Percentiles rank a stretch among this genome's conserved stretches.
phyloP scores from a whole-genome alignment of 2,888 invertebrate genomes.

The Sesia bembeciformis region DNA sequence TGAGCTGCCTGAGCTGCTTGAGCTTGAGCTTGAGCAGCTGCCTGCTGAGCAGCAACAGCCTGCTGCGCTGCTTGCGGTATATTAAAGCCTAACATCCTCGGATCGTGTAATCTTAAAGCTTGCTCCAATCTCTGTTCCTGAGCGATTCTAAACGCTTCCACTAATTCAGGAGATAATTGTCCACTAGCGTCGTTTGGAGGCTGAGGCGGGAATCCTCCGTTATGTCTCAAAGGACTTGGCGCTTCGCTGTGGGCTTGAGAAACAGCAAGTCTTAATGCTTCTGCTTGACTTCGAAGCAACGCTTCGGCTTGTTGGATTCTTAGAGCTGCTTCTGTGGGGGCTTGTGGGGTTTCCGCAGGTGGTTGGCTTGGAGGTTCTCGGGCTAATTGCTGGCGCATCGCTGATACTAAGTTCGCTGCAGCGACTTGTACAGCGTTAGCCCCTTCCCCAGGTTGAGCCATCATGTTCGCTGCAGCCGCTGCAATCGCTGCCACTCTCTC shows the following conservation, averaged over 20 bases:
- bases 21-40: slow-evolving; percentile 25
- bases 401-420: slow-evolving; percentile 83
- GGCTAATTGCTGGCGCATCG: slow-evolving; percentile 78
- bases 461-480: slow-evolving; percentile 76
- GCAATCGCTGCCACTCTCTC: slow-evolving; percentile 83
- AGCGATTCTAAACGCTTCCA: slow-evolving; percentile 80
- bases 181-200: slow-evolving; percentile 56
- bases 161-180: slow-evolving; percentile 80
- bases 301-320: slow-evolving; percentile 88
- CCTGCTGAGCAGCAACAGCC: slow-evolving; percentile 33
- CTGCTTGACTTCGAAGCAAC: slow-evolving; percentile 87
- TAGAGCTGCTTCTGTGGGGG: slow-evolving; percentile 83
- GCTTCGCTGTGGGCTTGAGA: slow-evolving; percentile 75
- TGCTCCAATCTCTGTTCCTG: slow-evolving; percentile 89
- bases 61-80: slow-evolving; percentile 60
- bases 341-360: slow-evolving; percentile 84
- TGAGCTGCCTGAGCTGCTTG: slow-evolving; percentile 26
- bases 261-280: slow-evolving; percentile 87
- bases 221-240: slow-evolving; percentile 58
- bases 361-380: slow-evolving; percentile 77
- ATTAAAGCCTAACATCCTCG: slow-evolving; percentile 85
- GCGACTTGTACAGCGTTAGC: slow-evolving; percentile 82
- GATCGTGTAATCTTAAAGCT: slow-evolving; percentile 87
- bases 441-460: slow-evolving; percentile 76
- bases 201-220: slow-evolving; percentile 60